Evolutionary conservation across 2,888 invertebrate genomes (phyloP), one percentile per base, ranked within the genome.

Genomic region (Vesta saturnalis): DNA sequence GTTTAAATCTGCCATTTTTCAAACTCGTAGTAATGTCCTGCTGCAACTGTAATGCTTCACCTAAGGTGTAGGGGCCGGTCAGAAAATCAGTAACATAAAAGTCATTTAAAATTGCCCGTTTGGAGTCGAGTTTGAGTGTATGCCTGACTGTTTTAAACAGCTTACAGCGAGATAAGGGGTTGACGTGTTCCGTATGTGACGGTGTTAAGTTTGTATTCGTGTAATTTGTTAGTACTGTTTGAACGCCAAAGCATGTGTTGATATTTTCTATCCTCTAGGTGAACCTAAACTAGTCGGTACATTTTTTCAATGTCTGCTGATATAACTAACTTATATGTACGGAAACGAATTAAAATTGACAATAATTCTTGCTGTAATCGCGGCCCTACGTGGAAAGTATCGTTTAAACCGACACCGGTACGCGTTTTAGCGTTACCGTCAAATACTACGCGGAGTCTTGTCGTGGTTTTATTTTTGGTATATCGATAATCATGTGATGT

Each of bases 281-380:
- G n/a, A n/a, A n/a, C n/a, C n/a, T n/a, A n/a, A n/a, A n/a, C n/a
- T n/a, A n/a, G n/a, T n/a, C n/a, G n/a, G n/a, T n/a, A n/a, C n/a
- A n/a, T n/a, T n/a, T n/a, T n/a, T n/a, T n/a, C n/a, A n/a, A n/a
- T n/a, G n/a, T n/a, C n/a, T n/a, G n/a, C n/a, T n/a, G n/a, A n/a
- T n/a, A n/a, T n/a, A n/a, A n/a, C n/a, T n/a, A n/a, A n/a, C n/a
- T n/a, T n/a, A n/a, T n/a, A n/a, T n/a, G n/a, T n/a, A n/a, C n/a
- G n/a, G n/a, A n/a, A n/a, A n/a, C n/a, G n/a, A n/a, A n/a, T n/a
- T n/a, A n/a, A n/a, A n/a, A n/a, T n/a, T n/a, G n/a, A 16, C 6
- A 23, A 56, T 1, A 56, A 15, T 21, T 56, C 56, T 56, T 56
- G 56, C n/a, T 56, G 22, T 14, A 56, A 10, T 18, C 2, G 8